Percentiles rank a stretch among this genome's conserved stretches.
These are phyloP conservation scores for Brachymystax lenok DNA, from an alignment of 2,797 vertebrate genomes.

Conservation along the genomic window DNA sequence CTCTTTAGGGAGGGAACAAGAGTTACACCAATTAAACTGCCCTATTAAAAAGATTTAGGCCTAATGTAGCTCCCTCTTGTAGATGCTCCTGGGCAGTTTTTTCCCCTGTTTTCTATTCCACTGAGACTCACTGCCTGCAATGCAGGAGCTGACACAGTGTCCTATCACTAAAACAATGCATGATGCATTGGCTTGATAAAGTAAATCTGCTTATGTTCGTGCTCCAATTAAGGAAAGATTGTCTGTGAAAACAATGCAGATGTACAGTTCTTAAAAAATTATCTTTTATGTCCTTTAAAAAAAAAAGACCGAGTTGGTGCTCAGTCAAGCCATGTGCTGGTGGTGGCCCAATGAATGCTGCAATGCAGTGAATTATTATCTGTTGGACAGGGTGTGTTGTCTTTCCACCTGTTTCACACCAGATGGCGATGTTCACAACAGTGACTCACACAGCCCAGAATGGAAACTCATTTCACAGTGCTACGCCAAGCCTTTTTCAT, in stretches of 20 bases:
- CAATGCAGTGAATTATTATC: conserved; percentile 75
- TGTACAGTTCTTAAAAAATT: conserved; percentile 23
- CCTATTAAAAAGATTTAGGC: background rate
- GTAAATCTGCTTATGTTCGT: conserved; percentile 8
- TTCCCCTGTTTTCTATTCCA: conserved; percentile 24
- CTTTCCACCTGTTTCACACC: conserved; percentile 48
- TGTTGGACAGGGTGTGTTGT: conserved; percentile 22
- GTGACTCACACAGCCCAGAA: background rate
- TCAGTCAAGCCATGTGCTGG: conserved; percentile 43
- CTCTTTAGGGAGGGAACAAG: background rate
- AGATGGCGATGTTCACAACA: conserved; percentile 69
- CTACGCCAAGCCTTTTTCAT: conserved; percentile 9
- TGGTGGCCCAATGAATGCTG: conserved; percentile 59
- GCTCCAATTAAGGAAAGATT: background rate
- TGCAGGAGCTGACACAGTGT: conserved; percentile 53
- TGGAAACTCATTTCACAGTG: background rate
- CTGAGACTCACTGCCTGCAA: conserved; percentile 52
- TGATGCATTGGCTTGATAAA: conserved; percentile 3
- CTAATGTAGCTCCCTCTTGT: conserved; percentile 16
- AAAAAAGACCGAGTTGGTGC: conserved; percentile 33
- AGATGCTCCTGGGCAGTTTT: conserved; percentile 2
- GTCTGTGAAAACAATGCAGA: conserved; percentile 3
- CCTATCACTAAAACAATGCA: conserved; percentile 20
- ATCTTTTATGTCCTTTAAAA: conserved; percentile 16
- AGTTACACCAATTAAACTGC: background rate